Percentiles rank a stretch among this genome's conserved stretches.
Evolutionary conservation across 2,113 vertebrate genomes (phyloP).

Genomic region (Mandrillus leucophaeus): DNA sequence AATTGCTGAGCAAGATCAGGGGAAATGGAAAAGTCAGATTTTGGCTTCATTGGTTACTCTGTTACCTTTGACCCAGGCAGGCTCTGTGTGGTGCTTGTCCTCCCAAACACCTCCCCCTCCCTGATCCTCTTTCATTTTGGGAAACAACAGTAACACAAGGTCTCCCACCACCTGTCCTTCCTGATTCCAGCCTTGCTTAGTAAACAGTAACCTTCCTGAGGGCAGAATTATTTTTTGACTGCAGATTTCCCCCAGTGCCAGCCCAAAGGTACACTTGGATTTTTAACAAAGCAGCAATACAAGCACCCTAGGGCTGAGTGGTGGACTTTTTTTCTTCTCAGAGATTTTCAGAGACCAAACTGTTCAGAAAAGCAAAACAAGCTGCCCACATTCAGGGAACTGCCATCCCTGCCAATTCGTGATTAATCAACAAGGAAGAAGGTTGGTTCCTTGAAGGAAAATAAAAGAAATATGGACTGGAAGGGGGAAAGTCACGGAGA

Average conservation of each 20-base stretch:
- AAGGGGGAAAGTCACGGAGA: background rate
- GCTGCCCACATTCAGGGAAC: background rate
- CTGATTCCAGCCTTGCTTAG: background rate
- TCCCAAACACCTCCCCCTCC: no score
- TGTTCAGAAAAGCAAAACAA: conserved; percentile 44
- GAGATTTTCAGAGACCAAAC: conserved; percentile 14
- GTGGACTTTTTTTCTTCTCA: background rate
- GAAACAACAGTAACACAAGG: background rate
- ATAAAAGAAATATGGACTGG: background rate
- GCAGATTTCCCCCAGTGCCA: background rate
- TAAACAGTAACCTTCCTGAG: background rate
- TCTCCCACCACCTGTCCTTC: background rate
- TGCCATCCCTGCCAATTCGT: background rate
- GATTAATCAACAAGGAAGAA: background rate
- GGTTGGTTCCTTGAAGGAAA: background rate
- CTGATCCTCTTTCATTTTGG: background rate
- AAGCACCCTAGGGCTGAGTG: background rate
- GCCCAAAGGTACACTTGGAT: background rate
- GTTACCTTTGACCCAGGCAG: background rate
- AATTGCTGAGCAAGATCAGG: background rate
- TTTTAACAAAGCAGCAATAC: background rate
- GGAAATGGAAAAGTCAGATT: background rate
- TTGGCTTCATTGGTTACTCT: background rate
- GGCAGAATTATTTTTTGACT: background rate
- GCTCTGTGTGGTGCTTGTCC: background rate